phyloP scores from a whole-genome alignment of 2,113 vertebrate genomes.

The Sinocyclocheilus anophthalmus region DNA sequence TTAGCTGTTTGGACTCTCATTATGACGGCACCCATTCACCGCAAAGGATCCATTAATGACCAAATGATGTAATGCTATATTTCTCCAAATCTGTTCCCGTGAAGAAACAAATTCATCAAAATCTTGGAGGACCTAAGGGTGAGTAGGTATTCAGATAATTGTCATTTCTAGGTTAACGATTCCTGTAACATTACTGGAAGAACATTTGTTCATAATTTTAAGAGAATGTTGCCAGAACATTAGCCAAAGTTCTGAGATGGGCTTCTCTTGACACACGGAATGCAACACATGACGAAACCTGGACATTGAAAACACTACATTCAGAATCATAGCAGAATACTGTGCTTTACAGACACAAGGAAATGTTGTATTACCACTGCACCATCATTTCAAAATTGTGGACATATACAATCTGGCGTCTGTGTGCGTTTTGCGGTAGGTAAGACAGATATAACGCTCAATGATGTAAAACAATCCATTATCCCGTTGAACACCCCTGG shows the following conservation, averaged over 20 bases:
- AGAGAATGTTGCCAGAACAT: not conserved
- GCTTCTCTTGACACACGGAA: not conserved
- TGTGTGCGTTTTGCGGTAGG: not conserved
- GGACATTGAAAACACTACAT: not conserved
- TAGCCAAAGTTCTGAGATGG: not conserved
- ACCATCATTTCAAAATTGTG: conserved; percentile 1
- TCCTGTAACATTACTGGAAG: not conserved
- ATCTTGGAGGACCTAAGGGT: not conserved
- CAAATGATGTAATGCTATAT: not conserved
- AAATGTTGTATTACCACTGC: not conserved
- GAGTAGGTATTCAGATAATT: not conserved
- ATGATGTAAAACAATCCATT: conserved; percentile 18
- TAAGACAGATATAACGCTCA: not conserved
- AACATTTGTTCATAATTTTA: not conserved
- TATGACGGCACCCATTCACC: not conserved
- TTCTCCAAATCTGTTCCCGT: not conserved
- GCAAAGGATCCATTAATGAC: not conserved
- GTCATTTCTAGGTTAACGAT: not conserved
- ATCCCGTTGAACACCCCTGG: not conserved
- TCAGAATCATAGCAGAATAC: not conserved
- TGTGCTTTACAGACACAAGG: not conserved
- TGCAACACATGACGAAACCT: not conserved
- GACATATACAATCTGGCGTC: not conserved
- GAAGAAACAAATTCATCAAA: not conserved
- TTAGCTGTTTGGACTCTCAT: too few relatives aligned